These are phyloP conservation scores for Camponotus vicinus DNA, from an alignment of 1,140 invertebrate genomes.

Conservation along the genomic window DNA sequence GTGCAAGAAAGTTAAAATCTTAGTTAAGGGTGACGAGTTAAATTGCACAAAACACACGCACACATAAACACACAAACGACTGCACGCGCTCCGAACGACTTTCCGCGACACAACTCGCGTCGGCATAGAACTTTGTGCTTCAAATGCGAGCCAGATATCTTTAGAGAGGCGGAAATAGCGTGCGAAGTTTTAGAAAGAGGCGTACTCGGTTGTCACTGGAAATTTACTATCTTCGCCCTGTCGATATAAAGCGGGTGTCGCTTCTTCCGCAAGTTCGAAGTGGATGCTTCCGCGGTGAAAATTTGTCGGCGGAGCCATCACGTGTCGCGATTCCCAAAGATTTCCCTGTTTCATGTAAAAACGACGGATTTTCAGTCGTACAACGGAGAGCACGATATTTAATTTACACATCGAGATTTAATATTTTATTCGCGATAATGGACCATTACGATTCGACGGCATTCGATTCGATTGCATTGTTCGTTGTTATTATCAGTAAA, in stretches of 20 bases:
- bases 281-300: constrained; percentile 5
- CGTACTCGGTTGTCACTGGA: constrained; percentile 46
- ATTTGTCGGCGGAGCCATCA: constrained; percentile 32
- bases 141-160: constrained; percentile 55
- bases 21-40: constrained; percentile 50
- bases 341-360: not conserved
- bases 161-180: constrained; percentile 56
- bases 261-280: too few species aligned
- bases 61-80: not conserved
- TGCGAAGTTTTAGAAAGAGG: constrained; percentile 53
- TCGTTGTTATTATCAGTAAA: not conserved
- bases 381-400: not conserved
- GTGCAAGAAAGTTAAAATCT: constrained; percentile 44
- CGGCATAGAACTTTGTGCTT: constrained; percentile 37
- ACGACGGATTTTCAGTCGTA: not conserved
- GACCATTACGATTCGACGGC: not conserved
- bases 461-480: not conserved
- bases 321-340: constrained; percentile 21
- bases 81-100: constrained; percentile 15
- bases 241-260: constrained; percentile 46
- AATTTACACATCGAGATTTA: not conserved
- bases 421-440: not conserved
- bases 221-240: constrained; percentile 56
- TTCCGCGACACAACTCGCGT: constrained; percentile 44
- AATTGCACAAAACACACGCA: constrained; percentile 1